A percentile compares a stretch with the other conserved stretches of the same genome.
phyloP scores from a whole-genome alignment of 2,888 invertebrate species.

The Neuroscelio doddi region DNA sequence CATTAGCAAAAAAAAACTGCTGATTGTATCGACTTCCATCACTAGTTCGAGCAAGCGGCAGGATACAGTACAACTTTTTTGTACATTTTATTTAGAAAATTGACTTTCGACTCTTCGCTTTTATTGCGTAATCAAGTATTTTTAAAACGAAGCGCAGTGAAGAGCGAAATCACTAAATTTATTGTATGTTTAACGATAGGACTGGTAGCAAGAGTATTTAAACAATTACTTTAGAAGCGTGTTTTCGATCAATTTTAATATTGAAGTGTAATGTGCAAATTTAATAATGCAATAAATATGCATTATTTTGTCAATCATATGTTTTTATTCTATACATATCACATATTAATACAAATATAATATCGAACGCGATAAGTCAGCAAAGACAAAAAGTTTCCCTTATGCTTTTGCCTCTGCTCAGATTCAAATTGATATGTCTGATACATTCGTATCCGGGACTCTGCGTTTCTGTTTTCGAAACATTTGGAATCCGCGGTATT shows the following conservation, averaged over 20 bases:
- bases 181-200: too few relatives aligned
- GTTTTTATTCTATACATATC: neutral
- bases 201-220: too few relatives aligned
- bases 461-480: constrained; percentile 10
- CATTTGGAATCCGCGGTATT: constrained; percentile 19
- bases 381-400: constrained; percentile 23
- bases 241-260: too few relatives aligned
- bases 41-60: neutral
- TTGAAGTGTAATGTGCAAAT: too few relatives aligned
- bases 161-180: neutral
- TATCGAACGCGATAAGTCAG: constrained; percentile 17
- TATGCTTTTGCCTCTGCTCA: constrained; percentile 23
- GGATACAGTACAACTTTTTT: constrained; percentile 1
- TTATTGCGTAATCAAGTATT: neutral
- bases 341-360: constrained; percentile 7
- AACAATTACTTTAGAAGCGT: too few relatives aligned
- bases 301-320: too few relatives aligned
- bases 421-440: constrained; percentile 53
- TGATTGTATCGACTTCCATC: neutral
- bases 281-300: too few relatives aligned
- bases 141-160: neutral
- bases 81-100: constrained; percentile 3
- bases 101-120: neutral
- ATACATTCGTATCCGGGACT: constrained; percentile 15
- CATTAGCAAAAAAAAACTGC: constrained; percentile 77